Evolutionary conservation across 2,888 invertebrate genomes (phyloP), one percentile per base, ranked within the genome.

Genomic region (Aproaerema taeniolella): DNA sequence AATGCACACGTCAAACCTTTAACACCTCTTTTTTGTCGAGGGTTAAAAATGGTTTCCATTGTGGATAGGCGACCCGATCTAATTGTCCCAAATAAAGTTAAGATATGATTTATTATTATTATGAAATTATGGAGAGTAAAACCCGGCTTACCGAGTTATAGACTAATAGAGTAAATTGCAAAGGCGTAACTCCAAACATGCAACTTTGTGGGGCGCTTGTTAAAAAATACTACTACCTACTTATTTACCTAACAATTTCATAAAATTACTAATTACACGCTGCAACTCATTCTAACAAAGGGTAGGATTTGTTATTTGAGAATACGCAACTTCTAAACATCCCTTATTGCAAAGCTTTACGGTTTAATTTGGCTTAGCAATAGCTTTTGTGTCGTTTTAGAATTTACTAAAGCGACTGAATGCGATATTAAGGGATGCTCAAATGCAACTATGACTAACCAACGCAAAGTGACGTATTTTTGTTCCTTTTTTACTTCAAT

Each of bases 381-480:
- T n/a, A n/a, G n/a, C 15, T 35, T 36, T 38, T 59, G 47, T 45
- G 44, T 36, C 58, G 12, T 61, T 71, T 44, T 52, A 38, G 41
- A 52, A 44, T n/a, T 25, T 12, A 14, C 8, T 5, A 51, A 48
- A 52, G 52, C 49, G 52, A 61, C 56, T 68, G 72, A 81, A 78
- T 75, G 72, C 75, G 65, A 75, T 72, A 68, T 69, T 70, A 76
- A 81, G 85, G 83, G 86, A 85, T 85, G 86, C 68, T 81, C 85
- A 73, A 72, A 82, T 85, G 83, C 82, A 79, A 68, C 61, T 61
- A 48, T 52, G 56, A n/a, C 41, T 43, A 39, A 36, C 39, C 28
- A 35, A 44, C 29, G 12, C 20, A 50, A 60, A 62, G 46, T 47
- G 59, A 42, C 49, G 38, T 60, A 65, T 55, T 34, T 30, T 35